Evolutionary conservation across 2,797 vertebrate genomes (phyloP).

Genomic region (Sarcophilus harrisii): DNA sequence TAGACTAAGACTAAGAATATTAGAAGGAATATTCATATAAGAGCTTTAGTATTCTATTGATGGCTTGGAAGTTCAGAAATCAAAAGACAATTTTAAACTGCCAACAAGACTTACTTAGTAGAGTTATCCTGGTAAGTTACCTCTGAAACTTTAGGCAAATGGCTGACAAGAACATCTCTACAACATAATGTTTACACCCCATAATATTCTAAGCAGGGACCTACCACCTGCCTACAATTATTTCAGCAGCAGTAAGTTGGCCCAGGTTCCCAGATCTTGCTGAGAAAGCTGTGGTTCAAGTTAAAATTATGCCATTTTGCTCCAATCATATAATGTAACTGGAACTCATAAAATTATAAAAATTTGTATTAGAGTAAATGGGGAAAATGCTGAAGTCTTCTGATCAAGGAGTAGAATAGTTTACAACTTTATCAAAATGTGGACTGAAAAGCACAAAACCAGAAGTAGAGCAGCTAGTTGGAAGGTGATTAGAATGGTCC

Average conservation of each 20-base stretch:
- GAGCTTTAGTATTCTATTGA: neutral
- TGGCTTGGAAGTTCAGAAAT: neutral
- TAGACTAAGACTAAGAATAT: too few relatives aligned
- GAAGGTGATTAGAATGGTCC: neutral
- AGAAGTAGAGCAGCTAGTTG: neutral
- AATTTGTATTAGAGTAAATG: neutral
- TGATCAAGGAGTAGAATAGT: neutral
- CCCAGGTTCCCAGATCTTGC: neutral
- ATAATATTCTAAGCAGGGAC: neutral
- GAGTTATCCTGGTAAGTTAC: neutral
- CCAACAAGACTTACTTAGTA: neutral
- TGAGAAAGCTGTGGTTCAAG: constrained; percentile 22
- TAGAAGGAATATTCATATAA: neutral
- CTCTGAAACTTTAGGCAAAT: neutral
- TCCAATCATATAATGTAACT: neutral
- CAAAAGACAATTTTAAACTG: neutral
- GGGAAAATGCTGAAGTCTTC: neutral
- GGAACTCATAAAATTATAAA: neutral
- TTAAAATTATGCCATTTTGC: neutral
- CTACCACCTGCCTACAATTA: neutral
- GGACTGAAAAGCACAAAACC: neutral
- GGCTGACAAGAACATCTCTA: neutral
- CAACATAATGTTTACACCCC: neutral
- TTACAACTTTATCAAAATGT: neutral
- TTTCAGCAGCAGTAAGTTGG: constrained; percentile 10